Percentiles rank a stretch among this genome's conserved stretches.
Conservation (phyloP, 2,888 invertebrate genomes). For the Mesochorus sp. region DNA sequence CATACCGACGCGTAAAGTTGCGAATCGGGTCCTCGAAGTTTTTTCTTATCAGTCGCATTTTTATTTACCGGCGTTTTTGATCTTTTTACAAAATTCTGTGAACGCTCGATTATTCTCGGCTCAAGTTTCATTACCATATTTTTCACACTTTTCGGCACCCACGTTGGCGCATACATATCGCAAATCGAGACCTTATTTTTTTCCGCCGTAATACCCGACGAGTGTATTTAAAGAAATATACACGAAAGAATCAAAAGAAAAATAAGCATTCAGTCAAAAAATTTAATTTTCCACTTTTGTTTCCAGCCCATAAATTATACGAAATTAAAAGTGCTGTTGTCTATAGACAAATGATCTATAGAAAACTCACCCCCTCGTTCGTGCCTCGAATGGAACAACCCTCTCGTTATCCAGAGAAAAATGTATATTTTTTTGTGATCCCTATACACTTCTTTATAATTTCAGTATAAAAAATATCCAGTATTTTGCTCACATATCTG, state of each 20-base stretch:
- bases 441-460: too few relatives aligned
- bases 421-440: too few relatives aligned
- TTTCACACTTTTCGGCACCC: too few relatives aligned
- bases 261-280: too few relatives aligned
- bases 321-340: not conserved
- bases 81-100: not conserved
- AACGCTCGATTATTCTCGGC: not conserved
- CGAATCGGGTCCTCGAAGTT: slow-evolving; percentile 70
- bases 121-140: slow-evolving; percentile 34
- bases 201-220: too few relatives aligned
- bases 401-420: not conserved
- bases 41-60: slow-evolving; percentile 35
- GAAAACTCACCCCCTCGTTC: slow-evolving; percentile 19
- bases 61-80: not conserved
- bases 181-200: too few relatives aligned
- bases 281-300: too few relatives aligned
- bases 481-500: not conserved
- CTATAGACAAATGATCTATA: not conserved
- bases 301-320: too few relatives aligned
- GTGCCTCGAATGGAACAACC: slow-evolving; percentile 3
- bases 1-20: slow-evolving; percentile 72
- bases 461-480: not conserved
- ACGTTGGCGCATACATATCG: too few relatives aligned
- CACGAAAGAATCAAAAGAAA: too few relatives aligned
- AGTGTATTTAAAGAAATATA: too few relatives aligned